Percentiles rank a stretch among this genome's conserved stretches.
These are phyloP conservation scores for Thalpophila matura DNA, from an alignment of 2,888 invertebrate species.

Conservation along the genomic window DNA sequence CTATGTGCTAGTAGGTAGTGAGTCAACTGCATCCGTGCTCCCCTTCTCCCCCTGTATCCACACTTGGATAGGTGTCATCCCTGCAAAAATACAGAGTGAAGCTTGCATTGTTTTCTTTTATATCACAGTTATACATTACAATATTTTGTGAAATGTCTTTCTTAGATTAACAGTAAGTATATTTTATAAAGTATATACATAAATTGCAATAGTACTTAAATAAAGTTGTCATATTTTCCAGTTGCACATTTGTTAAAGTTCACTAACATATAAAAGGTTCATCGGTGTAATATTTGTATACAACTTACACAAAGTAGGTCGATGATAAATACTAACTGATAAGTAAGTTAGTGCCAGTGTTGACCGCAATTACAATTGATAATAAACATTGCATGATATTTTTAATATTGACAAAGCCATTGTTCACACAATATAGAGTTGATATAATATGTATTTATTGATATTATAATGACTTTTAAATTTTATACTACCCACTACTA, in stretches of 20 bases:
- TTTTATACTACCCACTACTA: too few species aligned
- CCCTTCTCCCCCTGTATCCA: too few species aligned
- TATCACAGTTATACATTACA: too few species aligned
- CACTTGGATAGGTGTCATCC: too few species aligned
- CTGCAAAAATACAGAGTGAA: too few species aligned
- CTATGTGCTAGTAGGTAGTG: too few species aligned
- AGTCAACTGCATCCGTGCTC: too few species aligned
- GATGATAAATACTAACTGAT: constrained; percentile 72
- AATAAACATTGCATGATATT: constrained; percentile 26
- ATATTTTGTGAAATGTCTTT: too few species aligned
- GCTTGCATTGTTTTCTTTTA: too few species aligned
- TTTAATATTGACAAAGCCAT: constrained; percentile 7
- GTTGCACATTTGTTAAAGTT: constrained; percentile 64
- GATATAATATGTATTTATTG: too few species aligned
- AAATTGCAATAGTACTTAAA: constrained; percentile 6
- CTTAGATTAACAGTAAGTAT: background rate
- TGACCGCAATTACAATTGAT: constrained; percentile 16
- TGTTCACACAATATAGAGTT: constrained; percentile 10
- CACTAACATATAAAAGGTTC: constrained; percentile 70
- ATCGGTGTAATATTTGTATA: constrained; percentile 63
- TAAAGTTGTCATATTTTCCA: background rate
- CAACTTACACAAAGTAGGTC: constrained; percentile 72
- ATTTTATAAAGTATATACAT: too few species aligned
- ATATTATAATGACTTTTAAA: too few species aligned
- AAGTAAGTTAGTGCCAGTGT: constrained; percentile 21